Conservation (phyloP, 2,888 invertebrate species). For the Reticulitermes lucifugus region DNA sequence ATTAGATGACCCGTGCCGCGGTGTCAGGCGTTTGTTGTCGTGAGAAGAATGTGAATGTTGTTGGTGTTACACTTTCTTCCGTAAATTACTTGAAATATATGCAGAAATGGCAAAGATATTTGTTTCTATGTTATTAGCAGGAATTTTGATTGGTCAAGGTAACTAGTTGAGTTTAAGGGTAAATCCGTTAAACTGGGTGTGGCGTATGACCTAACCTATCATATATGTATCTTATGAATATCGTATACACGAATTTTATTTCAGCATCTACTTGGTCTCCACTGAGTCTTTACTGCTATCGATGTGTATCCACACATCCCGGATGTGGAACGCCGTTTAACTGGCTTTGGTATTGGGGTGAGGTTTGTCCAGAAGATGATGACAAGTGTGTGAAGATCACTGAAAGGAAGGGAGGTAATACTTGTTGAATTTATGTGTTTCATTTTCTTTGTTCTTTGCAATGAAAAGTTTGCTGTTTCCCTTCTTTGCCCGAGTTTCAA, state of each 20-base stretch:
- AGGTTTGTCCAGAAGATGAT: conserved; percentile 83
- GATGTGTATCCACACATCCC: conserved; percentile 89
- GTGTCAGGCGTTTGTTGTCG: too few species aligned
- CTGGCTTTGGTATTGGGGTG: conserved; percentile 83
- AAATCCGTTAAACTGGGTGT: not conserved
- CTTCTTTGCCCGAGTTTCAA: too few species aligned
- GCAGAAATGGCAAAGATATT: not conserved
- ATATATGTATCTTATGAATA: not conserved
- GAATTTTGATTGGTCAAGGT: not conserved
- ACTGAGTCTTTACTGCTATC: conserved; percentile 80
- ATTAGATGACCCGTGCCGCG: too few species aligned
- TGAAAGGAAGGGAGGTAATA: conserved; percentile 84
- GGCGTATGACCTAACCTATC: not conserved
- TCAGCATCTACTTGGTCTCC: conserved; percentile 49
- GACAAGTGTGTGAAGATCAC: conserved; percentile 92
- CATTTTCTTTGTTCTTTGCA: too few species aligned
- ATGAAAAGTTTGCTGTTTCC: too few species aligned
- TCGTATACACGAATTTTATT: not conserved
- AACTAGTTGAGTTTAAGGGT: not conserved
- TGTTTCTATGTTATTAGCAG: not conserved
- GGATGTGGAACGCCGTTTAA: conserved; percentile 89
- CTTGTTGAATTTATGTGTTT: not conserved
- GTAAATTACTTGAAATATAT: not conserved
- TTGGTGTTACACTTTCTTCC: too few species aligned
- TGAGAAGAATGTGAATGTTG: too few species aligned